These are phyloP conservation scores for Poecilus cupreus DNA, from an alignment of 2,888 invertebrate genomes.

Conservation along the genomic window DNA sequence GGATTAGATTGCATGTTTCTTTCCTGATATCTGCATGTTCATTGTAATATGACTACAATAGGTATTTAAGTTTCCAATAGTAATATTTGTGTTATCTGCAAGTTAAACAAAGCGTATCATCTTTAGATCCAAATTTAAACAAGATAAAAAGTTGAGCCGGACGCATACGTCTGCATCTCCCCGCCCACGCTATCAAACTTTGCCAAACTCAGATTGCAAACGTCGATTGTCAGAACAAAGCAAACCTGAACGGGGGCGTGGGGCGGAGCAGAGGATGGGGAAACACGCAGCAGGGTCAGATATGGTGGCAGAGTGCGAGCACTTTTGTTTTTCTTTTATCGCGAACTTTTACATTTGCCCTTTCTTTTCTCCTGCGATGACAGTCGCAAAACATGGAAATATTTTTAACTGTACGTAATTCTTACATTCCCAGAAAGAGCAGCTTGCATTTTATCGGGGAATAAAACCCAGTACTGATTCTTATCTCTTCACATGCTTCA, in stretches of 20 bases:
- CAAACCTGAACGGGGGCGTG: not conserved
- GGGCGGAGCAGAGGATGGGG: not conserved
- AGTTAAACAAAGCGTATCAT: constrained; percentile 24
- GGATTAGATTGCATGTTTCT: too few species aligned
- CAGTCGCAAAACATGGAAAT: constrained; percentile 55
- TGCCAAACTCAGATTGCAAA: constrained; percentile 71
- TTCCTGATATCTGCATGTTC: too few species aligned
- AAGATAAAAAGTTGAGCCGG: constrained; percentile 43
- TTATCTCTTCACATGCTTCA: constrained; percentile 5
- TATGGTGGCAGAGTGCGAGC: constrained; percentile 19
- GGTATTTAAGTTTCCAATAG: too few species aligned
- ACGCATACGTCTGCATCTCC: constrained; percentile 61
- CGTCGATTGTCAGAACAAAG: constrained; percentile 68
- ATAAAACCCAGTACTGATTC: not conserved
- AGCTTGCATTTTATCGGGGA: not conserved
- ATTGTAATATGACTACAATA: too few species aligned
- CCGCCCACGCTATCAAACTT: constrained; percentile 71
- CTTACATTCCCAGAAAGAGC: constrained; percentile 40
- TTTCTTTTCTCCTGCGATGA: constrained; percentile 45
- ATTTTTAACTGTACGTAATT: constrained; percentile 58
- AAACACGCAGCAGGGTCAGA: constrained; percentile 3
- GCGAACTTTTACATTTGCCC: constrained; percentile 56
- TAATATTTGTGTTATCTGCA: not conserved
- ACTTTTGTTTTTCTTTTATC: constrained; percentile 59
- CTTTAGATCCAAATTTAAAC: constrained; percentile 39